Conservation (phyloP, 1,140 invertebrate genomes). For the Pseudomyrmex dendroicus region DNA sequence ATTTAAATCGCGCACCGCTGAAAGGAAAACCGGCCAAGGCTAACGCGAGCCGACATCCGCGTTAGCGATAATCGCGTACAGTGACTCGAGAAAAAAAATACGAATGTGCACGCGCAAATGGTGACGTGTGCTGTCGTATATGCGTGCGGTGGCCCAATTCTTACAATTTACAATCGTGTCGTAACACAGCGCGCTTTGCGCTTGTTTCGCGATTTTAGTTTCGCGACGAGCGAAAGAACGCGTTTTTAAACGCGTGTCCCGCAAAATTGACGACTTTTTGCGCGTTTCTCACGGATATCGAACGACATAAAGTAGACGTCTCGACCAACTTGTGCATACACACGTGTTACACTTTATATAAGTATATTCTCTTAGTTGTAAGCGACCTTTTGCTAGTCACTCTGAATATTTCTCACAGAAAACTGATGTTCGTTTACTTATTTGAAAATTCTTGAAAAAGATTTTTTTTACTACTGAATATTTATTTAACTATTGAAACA, state of each 20-base stretch:
- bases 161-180: conserved; percentile 81
- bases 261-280: conserved; percentile 38
- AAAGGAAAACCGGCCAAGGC: conserved; percentile 85
- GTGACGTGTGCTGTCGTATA: too few relatives aligned
- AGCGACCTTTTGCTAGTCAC: background rate
- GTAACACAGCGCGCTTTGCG: conserved; percentile 71
- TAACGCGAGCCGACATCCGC: conserved; percentile 83
- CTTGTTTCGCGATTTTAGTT: conserved; percentile 37
- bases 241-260: background rate
- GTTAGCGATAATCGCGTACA: conserved; percentile 81
- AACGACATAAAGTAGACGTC: background rate
- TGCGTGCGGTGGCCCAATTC: conserved; percentile 79
- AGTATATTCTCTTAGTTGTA: background rate
- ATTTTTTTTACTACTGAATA: too few relatives aligned
- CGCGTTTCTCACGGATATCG: background rate
- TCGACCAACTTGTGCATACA: background rate
- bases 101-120: background rate
- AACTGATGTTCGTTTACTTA: too few relatives aligned
- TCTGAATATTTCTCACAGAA: background rate
- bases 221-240: conserved; percentile 7
- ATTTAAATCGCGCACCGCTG: conserved; percentile 61
- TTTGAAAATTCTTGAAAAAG: background rate
- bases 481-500: too few relatives aligned
- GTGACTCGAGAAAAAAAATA: conserved; percentile 74
- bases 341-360: background rate